These are phyloP conservation scores for Thecophora atra DNA, from an alignment of 2,888 invertebrate species.

Conservation along the genomic window DNA sequence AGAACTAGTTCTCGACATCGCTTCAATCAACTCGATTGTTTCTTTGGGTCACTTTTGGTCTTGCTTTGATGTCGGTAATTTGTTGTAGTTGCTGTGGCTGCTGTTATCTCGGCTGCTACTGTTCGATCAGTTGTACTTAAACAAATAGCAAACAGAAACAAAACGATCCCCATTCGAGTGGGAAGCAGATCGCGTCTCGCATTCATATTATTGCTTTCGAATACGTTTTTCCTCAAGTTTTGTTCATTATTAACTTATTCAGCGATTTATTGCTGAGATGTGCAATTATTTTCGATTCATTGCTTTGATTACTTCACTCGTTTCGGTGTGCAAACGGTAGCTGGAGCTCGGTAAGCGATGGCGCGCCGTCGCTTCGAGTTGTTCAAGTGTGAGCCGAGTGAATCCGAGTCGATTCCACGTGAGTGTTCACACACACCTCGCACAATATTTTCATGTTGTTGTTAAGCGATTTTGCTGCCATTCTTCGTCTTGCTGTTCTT, in stretches of 20 bases:
- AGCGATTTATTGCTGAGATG: slow-evolving; percentile 7
- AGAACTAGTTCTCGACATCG: neutral
- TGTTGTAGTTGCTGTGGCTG: slow-evolving; percentile 7
- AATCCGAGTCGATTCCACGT: neutral
- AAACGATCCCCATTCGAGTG: neutral
- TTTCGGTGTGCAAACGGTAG: neutral
- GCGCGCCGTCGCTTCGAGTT: neutral
- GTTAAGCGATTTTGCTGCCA: neutral
- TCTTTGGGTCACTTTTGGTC: too few relatives aligned
- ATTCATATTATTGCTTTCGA: neutral
- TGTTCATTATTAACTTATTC: slow-evolving; percentile 16
- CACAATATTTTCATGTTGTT: slow-evolving; percentile 26
- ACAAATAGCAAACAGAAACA: slow-evolving; percentile 14
- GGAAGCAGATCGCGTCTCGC: neutral
- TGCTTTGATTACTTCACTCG: neutral
- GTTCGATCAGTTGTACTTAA: slow-evolving; percentile 8
- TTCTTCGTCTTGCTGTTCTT: neutral
- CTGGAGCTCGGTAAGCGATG: neutral
- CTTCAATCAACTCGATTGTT: too few relatives aligned
- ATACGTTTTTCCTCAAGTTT: too few relatives aligned
- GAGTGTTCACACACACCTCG: neutral
- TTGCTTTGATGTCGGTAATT: too few relatives aligned
- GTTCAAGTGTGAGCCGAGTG: neutral
- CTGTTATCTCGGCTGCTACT: neutral
- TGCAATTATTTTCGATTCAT: slow-evolving; percentile 5